A percentile compares a stretch with the other conserved stretches of the same genome.
These are phyloP conservation scores for Odocoileus virginianus DNA, from an alignment of 2,113 vertebrate genomes.

Conservation along the genomic window DNA sequence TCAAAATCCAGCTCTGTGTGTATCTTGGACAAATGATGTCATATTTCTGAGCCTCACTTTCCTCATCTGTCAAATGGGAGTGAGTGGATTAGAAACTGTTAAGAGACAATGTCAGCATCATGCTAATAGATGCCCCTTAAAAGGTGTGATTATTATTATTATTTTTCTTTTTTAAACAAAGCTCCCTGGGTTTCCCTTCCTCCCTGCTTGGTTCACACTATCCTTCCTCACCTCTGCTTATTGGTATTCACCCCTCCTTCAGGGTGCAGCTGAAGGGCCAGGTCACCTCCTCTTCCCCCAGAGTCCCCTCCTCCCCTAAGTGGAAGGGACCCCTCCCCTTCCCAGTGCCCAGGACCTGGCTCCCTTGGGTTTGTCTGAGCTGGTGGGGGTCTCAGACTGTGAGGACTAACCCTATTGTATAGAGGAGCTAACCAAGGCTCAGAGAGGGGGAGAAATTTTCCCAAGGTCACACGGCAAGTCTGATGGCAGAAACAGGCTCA, in stretches of 20 bases:
- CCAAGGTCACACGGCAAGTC: neutral
- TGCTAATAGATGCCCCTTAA: neutral
- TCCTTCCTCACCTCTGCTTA: neutral
- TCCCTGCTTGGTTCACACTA: neutral
- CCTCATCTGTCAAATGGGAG: neutral
- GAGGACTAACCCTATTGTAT: neutral
- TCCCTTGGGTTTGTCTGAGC: neutral
- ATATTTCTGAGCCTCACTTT: neutral
- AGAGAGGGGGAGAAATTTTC: neutral
- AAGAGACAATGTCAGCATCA: neutral
- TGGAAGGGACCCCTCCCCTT: neutral
- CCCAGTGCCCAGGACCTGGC: neutral
- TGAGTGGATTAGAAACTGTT: neutral
- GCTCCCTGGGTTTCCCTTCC: neutral
- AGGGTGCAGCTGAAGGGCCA: neutral
- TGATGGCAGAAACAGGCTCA: neutral
- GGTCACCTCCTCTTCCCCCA: neutral
- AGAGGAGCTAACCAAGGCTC: neutral
- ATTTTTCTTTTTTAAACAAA: neutral
- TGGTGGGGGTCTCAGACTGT: neutral
- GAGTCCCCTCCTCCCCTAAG: neutral
- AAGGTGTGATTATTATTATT: neutral
- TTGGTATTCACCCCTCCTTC: neutral
- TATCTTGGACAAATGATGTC: neutral
- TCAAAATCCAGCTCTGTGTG: neutral